Evolutionary conservation across 2,888 invertebrate species (phyloP).

Genomic region (Tetragnatha montana): DNA sequence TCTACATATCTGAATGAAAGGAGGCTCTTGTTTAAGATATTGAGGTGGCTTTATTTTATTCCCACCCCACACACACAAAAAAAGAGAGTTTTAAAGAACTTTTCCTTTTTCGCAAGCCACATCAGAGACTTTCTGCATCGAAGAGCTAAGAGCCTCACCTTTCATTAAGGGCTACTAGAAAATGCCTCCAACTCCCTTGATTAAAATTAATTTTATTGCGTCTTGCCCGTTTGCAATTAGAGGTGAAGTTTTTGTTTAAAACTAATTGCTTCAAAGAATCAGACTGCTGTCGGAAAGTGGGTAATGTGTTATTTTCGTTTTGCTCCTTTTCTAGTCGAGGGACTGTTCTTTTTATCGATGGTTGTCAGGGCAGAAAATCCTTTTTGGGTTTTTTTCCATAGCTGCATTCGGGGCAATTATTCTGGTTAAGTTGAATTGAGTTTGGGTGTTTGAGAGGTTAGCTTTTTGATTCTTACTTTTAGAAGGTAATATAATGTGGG

Average conservation of each 20-base stretch:
- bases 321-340: not conserved
- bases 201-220: conserved; percentile 21
- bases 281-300: not conserved
- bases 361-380: not conserved
- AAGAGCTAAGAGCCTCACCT: not conserved
- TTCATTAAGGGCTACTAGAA: not conserved
- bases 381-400: not conserved
- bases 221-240: not conserved
- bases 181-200: not conserved
- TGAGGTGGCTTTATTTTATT: conserved; percentile 20
- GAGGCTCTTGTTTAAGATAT: conserved; percentile 14
- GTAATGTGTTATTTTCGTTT: not conserved
- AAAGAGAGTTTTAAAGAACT: conserved; percentile 2
- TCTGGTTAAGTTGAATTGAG: not conserved
- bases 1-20: conserved; percentile 4
- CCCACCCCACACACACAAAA: not conserved
- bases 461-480: not conserved
- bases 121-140: conserved; percentile 7
- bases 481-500: not conserved
- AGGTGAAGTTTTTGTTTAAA: not conserved
- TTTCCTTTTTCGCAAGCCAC: not conserved
- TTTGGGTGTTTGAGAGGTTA: not conserved
- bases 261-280: conserved; percentile 1
- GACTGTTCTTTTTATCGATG: not conserved
- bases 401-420: not conserved